Evolutionary conservation across 2,113 vertebrate species (phyloP).

Genomic region (Mus musculus): GRCm39 chr2:128146501-128147000

Average conservation of each 20-base stretch:
- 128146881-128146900: background rate
- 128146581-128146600: background rate
- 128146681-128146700: background rate
- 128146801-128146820: background rate
- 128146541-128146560: background rate
- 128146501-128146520: background rate
- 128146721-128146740: background rate
- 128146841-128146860: background rate
- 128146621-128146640: background rate
- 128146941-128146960: background rate
- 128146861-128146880: background rate
- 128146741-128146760: background rate
- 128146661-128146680: background rate
- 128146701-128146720: background rate
- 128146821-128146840: background rate
- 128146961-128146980: background rate
- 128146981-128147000: background rate
- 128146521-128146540: background rate
- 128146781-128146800: background rate
- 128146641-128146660: background rate
- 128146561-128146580: background rate
- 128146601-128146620: background rate
- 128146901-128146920: background rate
- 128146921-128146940: background rate
- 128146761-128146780: background rate